Evolutionary conservation across 1,140 invertebrate species (phyloP).

Genomic region (Nomia melanderi): DNA sequence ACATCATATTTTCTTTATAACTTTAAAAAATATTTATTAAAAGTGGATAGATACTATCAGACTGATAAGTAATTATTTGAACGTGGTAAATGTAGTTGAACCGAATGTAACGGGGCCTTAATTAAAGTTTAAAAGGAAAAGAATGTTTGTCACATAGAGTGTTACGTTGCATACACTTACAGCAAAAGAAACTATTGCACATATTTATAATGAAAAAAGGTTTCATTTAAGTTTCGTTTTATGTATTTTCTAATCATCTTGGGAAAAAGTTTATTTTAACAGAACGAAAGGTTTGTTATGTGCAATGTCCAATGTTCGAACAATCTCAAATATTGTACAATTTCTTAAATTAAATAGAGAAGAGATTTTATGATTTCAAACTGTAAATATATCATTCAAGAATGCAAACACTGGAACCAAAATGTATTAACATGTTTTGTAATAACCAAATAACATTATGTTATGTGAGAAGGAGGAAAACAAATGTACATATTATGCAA

Average conservation of each 20-base stretch:
- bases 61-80: conserved; percentile 46
- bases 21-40: conserved; percentile 38
- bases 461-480: conserved; percentile 42
- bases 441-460: conserved; percentile 48
- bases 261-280: background rate
- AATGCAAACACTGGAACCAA: conserved; percentile 31
- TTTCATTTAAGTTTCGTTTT: conserved; percentile 37
- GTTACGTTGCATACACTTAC: conserved; percentile 50
- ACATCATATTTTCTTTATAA: conserved; percentile 37
- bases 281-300: conserved; percentile 4
- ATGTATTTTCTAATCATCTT: conserved; percentile 15
- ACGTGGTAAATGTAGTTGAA: conserved; percentile 50
- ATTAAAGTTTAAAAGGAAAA: conserved; percentile 50
- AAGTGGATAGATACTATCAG: conserved; percentile 30
- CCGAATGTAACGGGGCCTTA: conserved; percentile 56
- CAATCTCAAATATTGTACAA: conserved; percentile 3
- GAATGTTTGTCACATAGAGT: conserved; percentile 47
- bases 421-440: conserved; percentile 48
- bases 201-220: conserved; percentile 27
- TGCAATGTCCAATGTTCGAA: conserved; percentile 47
- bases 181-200: conserved; percentile 11
- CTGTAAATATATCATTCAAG: conserved; percentile 47
- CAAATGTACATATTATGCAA: conserved; percentile 47
- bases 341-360: background rate
- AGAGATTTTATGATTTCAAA: background rate